Evolutionary conservation across 2,888 invertebrate species (phyloP).

Genomic region (Bombylius discolor): DNA sequence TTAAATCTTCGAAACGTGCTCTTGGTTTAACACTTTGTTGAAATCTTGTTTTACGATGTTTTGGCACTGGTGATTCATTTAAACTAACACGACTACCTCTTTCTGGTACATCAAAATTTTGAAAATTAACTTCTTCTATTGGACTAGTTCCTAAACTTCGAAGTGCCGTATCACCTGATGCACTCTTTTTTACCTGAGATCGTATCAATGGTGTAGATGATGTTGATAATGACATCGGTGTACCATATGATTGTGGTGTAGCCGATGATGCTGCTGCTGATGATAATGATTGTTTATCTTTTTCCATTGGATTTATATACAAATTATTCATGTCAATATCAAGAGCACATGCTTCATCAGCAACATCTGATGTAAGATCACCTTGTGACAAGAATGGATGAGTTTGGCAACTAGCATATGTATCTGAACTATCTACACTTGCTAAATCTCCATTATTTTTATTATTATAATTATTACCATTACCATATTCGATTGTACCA

Average conservation of each 20-base stretch:
- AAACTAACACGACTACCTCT: conserved; percentile 43
- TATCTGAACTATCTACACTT: conserved; percentile 70
- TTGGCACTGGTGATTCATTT: conserved; percentile 56
- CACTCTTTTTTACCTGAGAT: conserved; percentile 58
- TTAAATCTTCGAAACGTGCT: conserved; percentile 39
- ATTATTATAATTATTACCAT: conserved; percentile 31
- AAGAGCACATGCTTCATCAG: conserved; percentile 31
- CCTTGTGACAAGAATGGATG: conserved; percentile 85
- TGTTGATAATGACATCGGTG: conserved; percentile 20
- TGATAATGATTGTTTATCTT: conserved; percentile 27
- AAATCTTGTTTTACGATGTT: conserved; percentile 75
- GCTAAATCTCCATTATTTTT: conserved; percentile 41
- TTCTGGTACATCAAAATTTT: conserved; percentile 40
- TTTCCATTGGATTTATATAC: conserved; percentile 77
- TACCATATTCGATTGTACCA: conserved; percentile 13
- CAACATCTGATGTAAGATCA: conserved; percentile 49
- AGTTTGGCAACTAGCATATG: conserved; percentile 92
- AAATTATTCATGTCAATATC: conserved; percentile 63
- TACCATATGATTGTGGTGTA: conserved; percentile 20
- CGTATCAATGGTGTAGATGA: conserved; percentile 39
- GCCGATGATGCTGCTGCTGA: background rate
- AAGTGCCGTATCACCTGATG: conserved; percentile 62
- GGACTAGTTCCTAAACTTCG: conserved; percentile 51
- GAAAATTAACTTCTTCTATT: conserved; percentile 43
- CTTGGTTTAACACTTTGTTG: conserved; percentile 48